A percentile compares a stretch with the other conserved stretches of the same genome.
These are phyloP conservation scores for Centropus unirufus DNA, from an alignment of 2,113 vertebrate genomes.

Conservation along the genomic window DNA sequence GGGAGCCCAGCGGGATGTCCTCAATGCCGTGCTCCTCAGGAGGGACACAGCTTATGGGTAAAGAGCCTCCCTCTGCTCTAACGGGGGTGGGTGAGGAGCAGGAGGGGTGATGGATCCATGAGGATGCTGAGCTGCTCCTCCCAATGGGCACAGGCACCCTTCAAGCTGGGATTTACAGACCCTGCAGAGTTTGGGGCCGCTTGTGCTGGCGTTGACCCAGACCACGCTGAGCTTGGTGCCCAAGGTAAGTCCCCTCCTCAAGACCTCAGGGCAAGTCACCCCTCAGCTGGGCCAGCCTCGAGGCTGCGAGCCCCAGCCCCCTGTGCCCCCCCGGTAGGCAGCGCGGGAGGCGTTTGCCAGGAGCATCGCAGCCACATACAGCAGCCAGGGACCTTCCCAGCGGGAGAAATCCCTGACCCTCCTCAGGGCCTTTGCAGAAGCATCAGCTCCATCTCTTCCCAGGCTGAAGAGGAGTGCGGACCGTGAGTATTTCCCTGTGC, in stretches of 20 bases:
- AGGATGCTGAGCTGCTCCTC: background rate
- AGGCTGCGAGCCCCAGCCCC: background rate
- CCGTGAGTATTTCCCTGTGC: constrained; percentile 16
- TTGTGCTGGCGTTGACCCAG: constrained; percentile 53
- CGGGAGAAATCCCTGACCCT: background rate
- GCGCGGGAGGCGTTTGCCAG: constrained; percentile 40
- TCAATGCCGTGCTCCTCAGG: constrained; percentile 45
- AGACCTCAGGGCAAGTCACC: fast-evolving
- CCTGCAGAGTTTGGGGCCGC: constrained; percentile 37
- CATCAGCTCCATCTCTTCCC: fast-evolving
- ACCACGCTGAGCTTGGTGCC: constrained; percentile 47
- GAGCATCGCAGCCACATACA: background rate
- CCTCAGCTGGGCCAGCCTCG: background rate
- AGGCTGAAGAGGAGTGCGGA: background rate
- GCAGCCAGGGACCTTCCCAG: constrained; percentile 6
- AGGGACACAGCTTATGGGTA: constrained; percentile 37
- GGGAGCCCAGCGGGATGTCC: background rate
- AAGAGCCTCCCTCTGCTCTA: background rate
- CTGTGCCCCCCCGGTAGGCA: constrained; percentile 6
- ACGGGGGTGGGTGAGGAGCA: fast-evolving
- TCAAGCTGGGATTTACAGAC: constrained; percentile 44
- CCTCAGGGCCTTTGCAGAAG: background rate
- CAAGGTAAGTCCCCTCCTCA: constrained; percentile 6
- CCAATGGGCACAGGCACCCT: constrained; percentile 30
- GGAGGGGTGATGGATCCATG: fast-evolving